Base-by-base conservation (phyloP, 2,797 vertebrate genomes). In the Sebastes kiyomatsui region DNA sequence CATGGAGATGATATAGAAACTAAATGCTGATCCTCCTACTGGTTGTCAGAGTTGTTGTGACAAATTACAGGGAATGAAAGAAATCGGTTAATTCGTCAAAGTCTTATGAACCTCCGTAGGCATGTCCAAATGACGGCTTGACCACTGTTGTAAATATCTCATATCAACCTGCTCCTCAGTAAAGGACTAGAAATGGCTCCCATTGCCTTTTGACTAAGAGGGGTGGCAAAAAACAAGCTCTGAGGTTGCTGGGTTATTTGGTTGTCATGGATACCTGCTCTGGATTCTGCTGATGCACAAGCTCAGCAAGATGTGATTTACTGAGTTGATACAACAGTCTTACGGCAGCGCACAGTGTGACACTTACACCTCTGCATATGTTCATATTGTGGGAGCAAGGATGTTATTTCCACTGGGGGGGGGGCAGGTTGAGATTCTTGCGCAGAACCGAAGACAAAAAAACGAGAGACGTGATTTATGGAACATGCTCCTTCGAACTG, bases 261-360 rank as follows among this genome's bases (percentile, higher is more conserved):
- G 86, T 91, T 80, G 84, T 64, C 88, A 86, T 88, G 88, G 88
- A 86, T 69, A 91, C 88, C 32, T 58, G 14, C 12, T 69, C 10
- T 30, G 55, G 74, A 66, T 66, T 70, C 38, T 61, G 67, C 66
- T 72, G 67, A 77, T 81, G 42, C 75, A 68, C 52, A 60, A 30
- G 56, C 67, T 74, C 66, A 58, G 52, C 60, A 38, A 49, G 77
- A 64, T 67, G 38, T 68, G 69, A 83, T 64, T 84, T 66, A 38
- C 32, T 28, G 20, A 65, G 68, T 35, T 20, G 80, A 77, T 60
- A 23, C 3, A 30, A 9, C 62, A 46, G 1, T 77, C n/a, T 13
- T 12, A 76, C 25, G 28, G 52, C 27, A 68, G 13, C 12, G 10
- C 23, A 38, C 23, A 28, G 56, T 14, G 11, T 68, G 20, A 32